phyloP scores from a whole-genome alignment of 2,888 invertebrate species.

The Hyles lineata region DNA sequence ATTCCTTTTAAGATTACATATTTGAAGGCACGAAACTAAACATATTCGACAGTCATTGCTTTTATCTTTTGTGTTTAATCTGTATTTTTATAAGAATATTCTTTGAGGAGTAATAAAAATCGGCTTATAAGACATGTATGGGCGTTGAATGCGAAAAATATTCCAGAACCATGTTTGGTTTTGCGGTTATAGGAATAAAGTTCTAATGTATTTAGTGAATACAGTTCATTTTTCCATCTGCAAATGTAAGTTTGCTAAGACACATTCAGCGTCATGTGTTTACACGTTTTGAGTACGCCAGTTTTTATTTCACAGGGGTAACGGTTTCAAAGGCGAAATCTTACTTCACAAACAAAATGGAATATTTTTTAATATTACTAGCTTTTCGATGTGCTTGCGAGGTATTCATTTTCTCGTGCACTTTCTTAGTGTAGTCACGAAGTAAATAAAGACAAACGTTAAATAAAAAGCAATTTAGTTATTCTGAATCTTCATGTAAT shows the following conservation, averaged over 20 bases:
- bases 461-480: neutral
- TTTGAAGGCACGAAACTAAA: conserved; percentile 43
- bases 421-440: neutral
- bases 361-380: conserved; percentile 51
- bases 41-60: conserved; percentile 57
- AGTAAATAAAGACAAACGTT: neutral
- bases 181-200: conserved; percentile 40
- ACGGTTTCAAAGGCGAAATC: conserved; percentile 77
- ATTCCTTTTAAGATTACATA: conserved; percentile 41
- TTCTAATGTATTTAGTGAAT: conserved; percentile 46
- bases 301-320: conserved; percentile 76
- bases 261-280: conserved; percentile 61
- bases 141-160: conserved; percentile 64
- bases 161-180: conserved; percentile 46
- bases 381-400: conserved; percentile 11
- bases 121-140: conserved; percentile 75
- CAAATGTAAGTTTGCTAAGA: conserved; percentile 61
- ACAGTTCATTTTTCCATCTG: conserved; percentile 52
- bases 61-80: conserved; percentile 67
- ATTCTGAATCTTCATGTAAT: neutral
- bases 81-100: conserved; percentile 68
- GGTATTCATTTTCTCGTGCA: conserved; percentile 2
- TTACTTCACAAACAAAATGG: conserved; percentile 71
- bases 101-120: conserved; percentile 80
- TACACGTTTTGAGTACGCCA: conserved; percentile 70